phyloP scores from a whole-genome alignment of 2,888 invertebrate species.

The Xestia rhomboidea region DNA sequence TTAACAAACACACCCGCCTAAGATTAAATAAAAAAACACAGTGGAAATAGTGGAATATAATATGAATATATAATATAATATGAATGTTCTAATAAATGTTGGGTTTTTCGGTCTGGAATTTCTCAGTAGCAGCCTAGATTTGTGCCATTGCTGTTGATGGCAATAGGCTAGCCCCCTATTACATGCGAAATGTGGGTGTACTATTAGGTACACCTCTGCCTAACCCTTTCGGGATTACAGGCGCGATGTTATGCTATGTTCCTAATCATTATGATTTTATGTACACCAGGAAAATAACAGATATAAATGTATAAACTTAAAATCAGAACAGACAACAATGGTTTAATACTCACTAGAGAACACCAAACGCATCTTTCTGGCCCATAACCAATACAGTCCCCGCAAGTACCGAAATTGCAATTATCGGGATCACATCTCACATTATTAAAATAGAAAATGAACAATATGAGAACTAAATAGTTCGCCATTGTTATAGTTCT shows the following conservation, averaged over 20 bases:
- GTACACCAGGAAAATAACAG: constrained; percentile 2
- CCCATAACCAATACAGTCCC: constrained; percentile 76
- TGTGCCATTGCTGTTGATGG: too few species aligned
- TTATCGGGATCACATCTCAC: constrained; percentile 50
- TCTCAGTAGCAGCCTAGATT: too few species aligned
- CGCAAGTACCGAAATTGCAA: constrained; percentile 72
- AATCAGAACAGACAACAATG: background rate
- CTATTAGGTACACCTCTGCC: too few species aligned
- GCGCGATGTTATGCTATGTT: too few species aligned
- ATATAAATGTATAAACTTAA: background rate
- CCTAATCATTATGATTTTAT: background rate
- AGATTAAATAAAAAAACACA: too few species aligned
- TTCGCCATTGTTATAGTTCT: constrained; percentile 51
- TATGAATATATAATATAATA: too few species aligned
- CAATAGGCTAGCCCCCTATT: too few species aligned
- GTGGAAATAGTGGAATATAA: too few species aligned
- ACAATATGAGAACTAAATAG: constrained; percentile 33
- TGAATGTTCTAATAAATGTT: background rate
- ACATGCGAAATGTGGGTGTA: too few species aligned
- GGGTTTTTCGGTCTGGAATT: too few species aligned
- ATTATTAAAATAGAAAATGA: constrained; percentile 41
- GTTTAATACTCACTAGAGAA: constrained; percentile 68
- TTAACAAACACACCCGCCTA: background rate
- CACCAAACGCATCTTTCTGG: constrained; percentile 81
- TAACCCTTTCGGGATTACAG: too few species aligned